Evolutionary conservation across 2,797 vertebrate genomes (phyloP), one percentile per base, ranked within the genome.

Genomic region (Rhyacichthys aspro): DNA sequence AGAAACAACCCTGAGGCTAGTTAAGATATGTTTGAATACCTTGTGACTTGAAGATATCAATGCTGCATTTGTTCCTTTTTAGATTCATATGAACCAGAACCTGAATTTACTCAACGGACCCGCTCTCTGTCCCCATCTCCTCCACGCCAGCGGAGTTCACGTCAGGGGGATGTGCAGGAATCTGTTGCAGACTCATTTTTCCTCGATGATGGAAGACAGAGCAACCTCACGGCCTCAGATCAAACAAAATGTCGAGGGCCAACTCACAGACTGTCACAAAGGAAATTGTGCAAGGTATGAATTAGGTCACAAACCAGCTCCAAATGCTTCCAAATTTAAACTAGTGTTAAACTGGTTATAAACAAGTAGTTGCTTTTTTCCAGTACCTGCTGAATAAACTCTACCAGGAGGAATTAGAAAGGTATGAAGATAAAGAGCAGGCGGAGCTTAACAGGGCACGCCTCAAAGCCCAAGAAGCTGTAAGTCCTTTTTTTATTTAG

Each of bases 101-200:
- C 58, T 3, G 86, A 88, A 62, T 80, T 75, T 59, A 48, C 52
- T 23, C 76, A 81, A 3, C 56, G 47, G 55, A 88, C 91, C 1
- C 86, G 83, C 32, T 96, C 94, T 0, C 89, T 94, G 9, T 95
- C 94, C 12, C 89, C 93, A 7, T 92, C 93, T 10, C 93, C 92
- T 14, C 88, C 85, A 2, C 77, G 59, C 10, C 64, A n/a, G 5
- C 69, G 9, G 1, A 72, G 56, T 5, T 68, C 80, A 5, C 61
- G 59, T 3, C 81, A 42, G 16, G 69, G 60, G 14, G 72, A 81
- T 36, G n/a, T 82, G 41, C 79, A 90, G 43, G 85, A 64, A 0
- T 72, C 78, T 9, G 38, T 65, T 15, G 67, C 55, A 9, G 74
- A 83, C 48, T 65, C 60, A 68, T 56, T 37, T 74, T 80, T 18